Base-by-base conservation (phyloP, 2,888 invertebrate genomes). In the Spodoptera littoralis region DNA sequence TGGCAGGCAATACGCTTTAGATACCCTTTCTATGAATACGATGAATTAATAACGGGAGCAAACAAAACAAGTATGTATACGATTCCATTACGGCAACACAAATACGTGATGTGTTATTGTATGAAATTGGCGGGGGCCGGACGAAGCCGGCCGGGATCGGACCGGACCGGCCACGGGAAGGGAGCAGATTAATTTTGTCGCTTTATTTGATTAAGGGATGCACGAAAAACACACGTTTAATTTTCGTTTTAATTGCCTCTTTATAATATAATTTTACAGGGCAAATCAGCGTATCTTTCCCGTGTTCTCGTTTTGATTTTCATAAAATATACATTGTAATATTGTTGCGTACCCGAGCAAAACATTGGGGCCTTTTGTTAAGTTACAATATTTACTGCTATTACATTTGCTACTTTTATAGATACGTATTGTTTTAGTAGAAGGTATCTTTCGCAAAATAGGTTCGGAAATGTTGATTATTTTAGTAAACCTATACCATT, bases 71-170 rank as follows among this genome's bases (percentile, higher is more conserved):
- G 81, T 68, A 61, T 59, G 74, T 76, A 74, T 84, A 81, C 80
- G 80, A 84, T 85, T 84, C 83, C 85, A 88, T 88, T 85, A 86
- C 77, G 81, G 80, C 70, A 84, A 78, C 79, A 85, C 87, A 88
- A 87, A 88, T 86, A 86, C 79, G 76, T 82, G 81, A 84, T 77
- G 81, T 91, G 90, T 91, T 92, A 87, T 92, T 92, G 84, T 91
- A 88, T 86, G 88, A 91, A 90, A 92, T 92, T 91, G 90, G 82
- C 80, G 84, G 71, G 75, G 80, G 77, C 80, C 79, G 85, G 84
- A 79, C 78, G 79, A 76, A 77, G 80, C 80, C 78, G 86, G 85
- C 81, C 79, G 70, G 76, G 79, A 79, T 80, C 79, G 85, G 82
- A 77, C 79, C 77, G 76, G 78, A 76, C 79, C 76, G 86, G 85